Base-by-base conservation (phyloP, 2,797 vertebrate species). In the Fistularia commersonii region DNA sequence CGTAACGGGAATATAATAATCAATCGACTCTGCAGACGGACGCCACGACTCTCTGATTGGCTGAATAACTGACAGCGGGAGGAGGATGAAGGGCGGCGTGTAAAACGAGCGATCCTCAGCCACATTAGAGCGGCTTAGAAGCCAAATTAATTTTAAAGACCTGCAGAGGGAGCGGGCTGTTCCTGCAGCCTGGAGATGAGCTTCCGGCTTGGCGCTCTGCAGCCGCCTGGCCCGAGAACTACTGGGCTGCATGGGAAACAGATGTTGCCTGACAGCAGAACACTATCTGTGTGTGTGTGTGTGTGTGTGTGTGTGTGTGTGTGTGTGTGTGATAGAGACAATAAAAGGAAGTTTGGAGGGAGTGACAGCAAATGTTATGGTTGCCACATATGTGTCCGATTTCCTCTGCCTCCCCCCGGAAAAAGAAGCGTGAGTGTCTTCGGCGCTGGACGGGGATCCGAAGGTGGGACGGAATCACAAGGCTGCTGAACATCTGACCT, bases 71-170 rank as follows among this genome's bases (percentile, higher is more conserved):
- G 45, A 62, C 48, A 15, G 48, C 31, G 41, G 58, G 41, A 36
- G 33, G 12, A 46, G 54, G 52, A 67, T 51, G 48, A 56, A 38
- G 47, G 56, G 43, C 39, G 43, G 46, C 32, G 50, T 56, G 60
- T 54, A 71, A 76, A 51, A 72, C 66, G 72, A 73, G 65, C 72
- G 71, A 57, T 69, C 59, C 51, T 76, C 44, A 32, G 60, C 52
- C 69, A 64, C 69, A 76, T 76, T 74, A 77, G 45, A 68, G 47
- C 1, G n/a, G 62, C 62, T 78, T 75, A 69, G 66, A 77, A 54
- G 46, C 9, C 67, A 66, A 81, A 70, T 79, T 52, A 67, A 79
- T 79, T 59, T 61, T 56, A 58, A 60, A 62, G 71, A 71, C 48
- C 64, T 60, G 48, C 41, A 5, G 63, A 69, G 67, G 64, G 55